A percentile compares a stretch with the other conserved stretches of the same genome.
Conservation (phyloP, 2,888 invertebrate genomes). For the Dysmachus trigonus region DNA sequence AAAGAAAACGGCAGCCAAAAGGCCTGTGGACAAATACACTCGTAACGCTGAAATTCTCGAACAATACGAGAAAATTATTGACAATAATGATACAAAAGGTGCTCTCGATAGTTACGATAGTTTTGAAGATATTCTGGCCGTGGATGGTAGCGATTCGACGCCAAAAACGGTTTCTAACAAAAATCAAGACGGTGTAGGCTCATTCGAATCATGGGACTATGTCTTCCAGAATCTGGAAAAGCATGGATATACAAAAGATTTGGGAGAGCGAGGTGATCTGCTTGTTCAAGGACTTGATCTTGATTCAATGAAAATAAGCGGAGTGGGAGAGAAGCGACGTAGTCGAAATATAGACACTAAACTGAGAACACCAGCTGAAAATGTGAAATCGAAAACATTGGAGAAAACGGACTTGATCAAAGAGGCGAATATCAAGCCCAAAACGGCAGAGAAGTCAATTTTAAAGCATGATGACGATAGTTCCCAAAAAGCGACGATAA, state of each 20-base stretch:
- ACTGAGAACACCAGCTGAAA: constrained; percentile 48
- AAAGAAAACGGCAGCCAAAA: constrained; percentile 38
- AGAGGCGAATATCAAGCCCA: background rate
- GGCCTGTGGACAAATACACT: constrained; percentile 54
- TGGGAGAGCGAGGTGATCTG: constrained; percentile 74
- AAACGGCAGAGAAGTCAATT: constrained; percentile 23
- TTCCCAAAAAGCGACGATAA: constrained; percentile 40
- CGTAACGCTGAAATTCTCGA: constrained; percentile 55
- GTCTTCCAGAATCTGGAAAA: constrained; percentile 80
- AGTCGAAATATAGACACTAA: constrained; percentile 51
- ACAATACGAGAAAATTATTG: constrained; percentile 52
- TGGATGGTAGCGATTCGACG: constrained; percentile 16
- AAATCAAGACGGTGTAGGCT: constrained; percentile 73
- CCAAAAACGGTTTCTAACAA: constrained; percentile 59
- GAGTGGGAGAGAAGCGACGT: constrained; percentile 52
- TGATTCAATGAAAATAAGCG: constrained; percentile 56
- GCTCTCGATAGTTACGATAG: constrained; percentile 47
- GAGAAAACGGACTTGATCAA: constrained; percentile 49
- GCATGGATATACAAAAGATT: constrained; percentile 74
- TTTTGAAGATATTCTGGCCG: constrained; percentile 45
- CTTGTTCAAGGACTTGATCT: constrained; percentile 63
- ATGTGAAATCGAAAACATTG: constrained; percentile 52
- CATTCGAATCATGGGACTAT: constrained; percentile 81
- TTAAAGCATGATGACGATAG: constrained; percentile 42
- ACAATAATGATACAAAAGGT: constrained; percentile 51